Evolutionary conservation across 2,888 invertebrate species (phyloP).

Genomic region (Coenonympha glycerion): DNA sequence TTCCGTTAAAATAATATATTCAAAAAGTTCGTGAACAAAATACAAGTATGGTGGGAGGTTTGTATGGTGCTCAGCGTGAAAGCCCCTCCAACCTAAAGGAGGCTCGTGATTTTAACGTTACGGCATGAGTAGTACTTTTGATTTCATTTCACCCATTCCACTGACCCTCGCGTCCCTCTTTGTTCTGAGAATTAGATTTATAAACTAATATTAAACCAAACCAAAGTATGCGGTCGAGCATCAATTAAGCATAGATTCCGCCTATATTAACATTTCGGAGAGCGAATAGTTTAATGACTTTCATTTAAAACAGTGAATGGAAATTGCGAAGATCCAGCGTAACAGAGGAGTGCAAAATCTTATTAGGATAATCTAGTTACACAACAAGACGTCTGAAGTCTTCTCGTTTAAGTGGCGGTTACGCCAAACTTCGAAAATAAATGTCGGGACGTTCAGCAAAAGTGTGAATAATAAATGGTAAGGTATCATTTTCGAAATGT

Average conservation of each 20-base stretch:
- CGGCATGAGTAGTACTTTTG: slow-evolving; percentile 40
- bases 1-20: slow-evolving; percentile 66
- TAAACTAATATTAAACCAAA: slow-evolving; percentile 23
- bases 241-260: not conserved
- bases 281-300: slow-evolving; percentile 17
- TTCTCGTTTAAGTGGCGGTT: slow-evolving; percentile 52
- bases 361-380: slow-evolving; percentile 41
- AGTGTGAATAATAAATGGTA: slow-evolving; percentile 55
- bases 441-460: slow-evolving; percentile 55
- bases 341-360: slow-evolving; percentile 35
- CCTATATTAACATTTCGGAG: slow-evolving; percentile 3
- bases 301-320: slow-evolving; percentile 21
- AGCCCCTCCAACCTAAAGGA: slow-evolving; percentile 56
- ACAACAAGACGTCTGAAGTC: slow-evolving; percentile 41
- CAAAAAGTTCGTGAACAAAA: slow-evolving; percentile 68
- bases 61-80: slow-evolving; percentile 56
- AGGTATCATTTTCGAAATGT: slow-evolving; percentile 52
- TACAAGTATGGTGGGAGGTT: slow-evolving; percentile 59
- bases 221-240: slow-evolving; percentile 9
- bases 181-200: slow-evolving; percentile 18
- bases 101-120: slow-evolving; percentile 46
- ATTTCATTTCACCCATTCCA: slow-evolving; percentile 39
- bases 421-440: slow-evolving; percentile 62
- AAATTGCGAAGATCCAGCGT: slow-evolving; percentile 22
- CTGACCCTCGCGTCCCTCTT: slow-evolving; percentile 21